phyloP scores from a whole-genome alignment of 2,888 invertebrate species.

The Eupeodes latifasciatus region DNA sequence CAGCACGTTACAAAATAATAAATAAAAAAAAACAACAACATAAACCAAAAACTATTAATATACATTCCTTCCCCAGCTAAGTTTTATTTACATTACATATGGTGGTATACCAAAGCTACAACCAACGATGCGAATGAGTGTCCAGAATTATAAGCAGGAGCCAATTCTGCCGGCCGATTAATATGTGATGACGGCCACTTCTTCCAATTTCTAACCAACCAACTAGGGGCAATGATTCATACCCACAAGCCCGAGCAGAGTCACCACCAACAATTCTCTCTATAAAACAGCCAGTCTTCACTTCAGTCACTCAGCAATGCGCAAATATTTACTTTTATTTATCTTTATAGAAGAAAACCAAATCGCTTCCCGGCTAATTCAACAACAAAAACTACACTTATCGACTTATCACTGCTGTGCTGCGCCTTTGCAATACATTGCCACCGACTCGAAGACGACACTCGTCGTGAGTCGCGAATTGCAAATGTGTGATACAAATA shows the following conservation, averaged over 20 bases:
- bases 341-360: constrained; percentile 17
- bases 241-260: neutral
- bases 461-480: neutral
- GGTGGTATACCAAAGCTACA: neutral
- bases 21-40: constrained; percentile 20
- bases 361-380: constrained; percentile 64
- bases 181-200: constrained; percentile 38
- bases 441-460: neutral
- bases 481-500: constrained; percentile 39
- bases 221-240: constrained; percentile 70
- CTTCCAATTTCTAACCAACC: constrained; percentile 8
- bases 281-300: neutral
- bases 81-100: constrained; percentile 62
- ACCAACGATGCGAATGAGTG: constrained; percentile 38
- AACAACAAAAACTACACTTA: constrained; percentile 38
- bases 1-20: constrained; percentile 56
- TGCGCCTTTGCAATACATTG: constrained; percentile 13
- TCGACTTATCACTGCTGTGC: constrained; percentile 51
- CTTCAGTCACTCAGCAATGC: constrained; percentile 22
- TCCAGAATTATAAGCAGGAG: constrained; percentile 70
- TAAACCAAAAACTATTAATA: constrained; percentile 57
- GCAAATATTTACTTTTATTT: constrained; percentile 69
- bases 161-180: constrained; percentile 44
- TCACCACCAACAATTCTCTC: constrained; percentile 6
- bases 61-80: constrained; percentile 28